Percentiles rank a stretch among this genome's conserved stretches.
Conservation (phyloP, 2,888 invertebrate species). For the Tyria jacobaeae region DNA sequence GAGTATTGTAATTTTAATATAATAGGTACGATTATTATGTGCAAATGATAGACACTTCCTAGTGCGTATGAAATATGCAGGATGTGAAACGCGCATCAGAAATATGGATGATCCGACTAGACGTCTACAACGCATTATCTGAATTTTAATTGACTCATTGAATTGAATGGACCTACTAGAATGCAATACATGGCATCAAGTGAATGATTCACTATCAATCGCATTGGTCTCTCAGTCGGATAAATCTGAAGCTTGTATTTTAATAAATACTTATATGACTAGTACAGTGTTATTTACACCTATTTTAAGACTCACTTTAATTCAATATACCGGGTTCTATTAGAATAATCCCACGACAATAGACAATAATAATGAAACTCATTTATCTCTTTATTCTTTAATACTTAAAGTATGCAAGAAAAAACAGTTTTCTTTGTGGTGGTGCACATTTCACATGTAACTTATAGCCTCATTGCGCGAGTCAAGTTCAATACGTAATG, state of each 20-base stretch:
- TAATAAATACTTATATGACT: neutral
- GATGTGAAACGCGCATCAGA: conserved; percentile 73
- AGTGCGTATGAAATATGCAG: conserved; percentile 69
- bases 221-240: conserved; percentile 38
- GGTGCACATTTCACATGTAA: conserved; percentile 46
- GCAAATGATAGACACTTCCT: conserved; percentile 69
- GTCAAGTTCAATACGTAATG: conserved; percentile 72
- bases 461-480: conserved; percentile 52
- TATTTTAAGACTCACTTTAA: neutral
- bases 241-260: neutral
- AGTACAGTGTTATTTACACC: neutral
- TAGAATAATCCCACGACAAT: neutral
- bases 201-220: conserved; percentile 68
- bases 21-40: conserved; percentile 24
- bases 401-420: neutral
- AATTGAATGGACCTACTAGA: conserved; percentile 75
- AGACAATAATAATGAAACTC: too few relatives aligned
- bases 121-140: conserved; percentile 69
- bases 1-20: neutral
- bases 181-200: conserved; percentile 68
- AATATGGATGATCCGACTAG: conserved; percentile 80
- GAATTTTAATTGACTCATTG: conserved; percentile 82
- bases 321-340: neutral
- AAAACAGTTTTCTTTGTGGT: conserved; percentile 33
- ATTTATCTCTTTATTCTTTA: neutral